These are phyloP conservation scores for Cerastoderma edule DNA, from an alignment of 2,888 invertebrate species.

Conservation along the genomic window DNA sequence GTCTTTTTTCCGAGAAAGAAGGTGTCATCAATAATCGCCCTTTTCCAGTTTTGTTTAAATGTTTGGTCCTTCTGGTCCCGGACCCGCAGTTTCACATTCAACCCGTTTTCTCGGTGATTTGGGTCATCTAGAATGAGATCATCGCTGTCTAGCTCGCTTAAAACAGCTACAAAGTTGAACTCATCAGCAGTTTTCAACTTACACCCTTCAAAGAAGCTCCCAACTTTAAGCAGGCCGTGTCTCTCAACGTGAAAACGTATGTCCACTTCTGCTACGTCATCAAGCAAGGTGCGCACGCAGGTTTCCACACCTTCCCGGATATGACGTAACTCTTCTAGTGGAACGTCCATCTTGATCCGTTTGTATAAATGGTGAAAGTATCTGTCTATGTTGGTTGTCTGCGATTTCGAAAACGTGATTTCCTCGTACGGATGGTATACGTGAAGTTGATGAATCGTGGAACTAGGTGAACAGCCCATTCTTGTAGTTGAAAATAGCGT, in stretches of 20 bases:
- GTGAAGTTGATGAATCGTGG: not conserved
- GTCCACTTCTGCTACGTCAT: constrained; percentile 14
- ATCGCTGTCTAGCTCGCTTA: constrained; percentile 18
- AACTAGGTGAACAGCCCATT: constrained; percentile 37
- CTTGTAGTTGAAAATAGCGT: too few relatives aligned
- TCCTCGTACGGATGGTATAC: constrained; percentile 23
- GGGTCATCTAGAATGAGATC: constrained; percentile 28
- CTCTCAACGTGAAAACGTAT: constrained; percentile 24
- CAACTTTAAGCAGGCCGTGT: constrained; percentile 36
- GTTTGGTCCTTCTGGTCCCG: constrained; percentile 17
- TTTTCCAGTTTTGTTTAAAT: constrained; percentile 31
- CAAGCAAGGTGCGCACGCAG: constrained; percentile 16
- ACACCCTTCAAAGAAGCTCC: constrained; percentile 39
- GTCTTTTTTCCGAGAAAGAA: constrained; percentile 31
- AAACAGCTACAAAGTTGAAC: constrained; percentile 31
- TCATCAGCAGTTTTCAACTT: constrained; percentile 22
- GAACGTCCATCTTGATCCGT: constrained; percentile 18
- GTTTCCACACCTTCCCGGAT: constrained; percentile 41
- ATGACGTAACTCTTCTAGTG: constrained; percentile 33
- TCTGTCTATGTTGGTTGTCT: constrained; percentile 29
- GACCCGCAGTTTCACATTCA: constrained; percentile 26
- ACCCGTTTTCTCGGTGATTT: constrained; percentile 18
- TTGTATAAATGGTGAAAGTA: constrained; percentile 39
- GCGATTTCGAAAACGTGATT: constrained; percentile 27
- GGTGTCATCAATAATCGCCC: constrained; percentile 12